Conservation (phyloP, 1,140 invertebrate species). For the Drosophila santomea region DNA sequence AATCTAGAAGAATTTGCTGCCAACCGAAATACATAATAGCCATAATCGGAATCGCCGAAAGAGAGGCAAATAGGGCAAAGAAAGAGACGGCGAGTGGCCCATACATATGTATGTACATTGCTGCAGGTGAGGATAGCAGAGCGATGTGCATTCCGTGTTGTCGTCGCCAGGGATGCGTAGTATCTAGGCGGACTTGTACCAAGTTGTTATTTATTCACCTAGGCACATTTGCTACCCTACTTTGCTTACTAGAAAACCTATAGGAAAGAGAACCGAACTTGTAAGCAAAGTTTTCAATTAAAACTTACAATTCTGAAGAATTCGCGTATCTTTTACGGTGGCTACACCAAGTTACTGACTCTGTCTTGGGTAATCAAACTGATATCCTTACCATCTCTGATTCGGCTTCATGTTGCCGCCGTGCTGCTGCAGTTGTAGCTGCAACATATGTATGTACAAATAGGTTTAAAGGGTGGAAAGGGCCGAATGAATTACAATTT, state of each 20-base stretch:
- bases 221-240: not conserved
- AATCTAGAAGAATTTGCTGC: slow-evolving; percentile 29
- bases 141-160: slow-evolving; percentile 22
- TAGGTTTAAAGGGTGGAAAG: slow-evolving; percentile 9
- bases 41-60: slow-evolving; percentile 20
- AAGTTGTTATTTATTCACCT: not conserved
- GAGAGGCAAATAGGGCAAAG: not conserved
- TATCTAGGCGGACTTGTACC: slow-evolving; percentile 1
- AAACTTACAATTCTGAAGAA: not conserved
- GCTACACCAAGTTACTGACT: not conserved
- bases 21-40: slow-evolving; percentile 44
- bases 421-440: slow-evolving; percentile 11
- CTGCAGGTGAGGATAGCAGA: slow-evolving; percentile 26
- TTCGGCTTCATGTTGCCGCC: slow-evolving; percentile 1
- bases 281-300: not conserved
- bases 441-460: slow-evolving; percentile 6
- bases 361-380: not conserved
- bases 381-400: not conserved
- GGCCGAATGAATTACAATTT: slow-evolving; percentile 50
- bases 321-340: not conserved
- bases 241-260: not conserved
- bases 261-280: not conserved
- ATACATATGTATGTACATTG: not conserved
- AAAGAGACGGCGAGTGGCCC: not conserved
- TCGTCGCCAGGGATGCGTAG: slow-evolving; percentile 22